Conservation (phyloP, 2,797 vertebrate genomes). For the Tangara arthus region DNA sequence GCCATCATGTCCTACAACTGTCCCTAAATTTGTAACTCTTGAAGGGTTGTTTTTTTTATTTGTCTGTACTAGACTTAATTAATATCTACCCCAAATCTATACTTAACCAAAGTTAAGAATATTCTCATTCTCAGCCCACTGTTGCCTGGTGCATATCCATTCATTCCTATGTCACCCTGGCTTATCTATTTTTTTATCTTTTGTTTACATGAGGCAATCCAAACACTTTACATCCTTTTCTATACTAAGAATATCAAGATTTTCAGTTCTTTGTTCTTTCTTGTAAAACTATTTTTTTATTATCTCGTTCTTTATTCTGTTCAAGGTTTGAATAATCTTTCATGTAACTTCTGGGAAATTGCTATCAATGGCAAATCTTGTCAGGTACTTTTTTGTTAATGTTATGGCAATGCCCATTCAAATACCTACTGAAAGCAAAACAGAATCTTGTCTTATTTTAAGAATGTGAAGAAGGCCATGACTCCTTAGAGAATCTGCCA, state of each 20-base stretch:
- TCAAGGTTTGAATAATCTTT: neutral
- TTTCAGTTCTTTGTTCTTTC: neutral
- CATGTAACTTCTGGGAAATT: neutral
- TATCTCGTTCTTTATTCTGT: neutral
- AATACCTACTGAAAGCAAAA: neutral
- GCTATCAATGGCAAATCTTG: neutral
- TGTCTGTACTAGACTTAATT: neutral
- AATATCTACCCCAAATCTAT: neutral
- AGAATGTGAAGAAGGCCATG: neutral
- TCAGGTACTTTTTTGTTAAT: neutral
- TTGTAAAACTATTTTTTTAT: neutral
- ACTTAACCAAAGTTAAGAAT: neutral
- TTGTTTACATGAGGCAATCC: neutral
- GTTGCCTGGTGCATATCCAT: neutral
- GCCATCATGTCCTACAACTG: fast-evolving
- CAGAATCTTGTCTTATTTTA: neutral
- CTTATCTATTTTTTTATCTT: neutral
- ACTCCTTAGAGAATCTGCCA: neutral
- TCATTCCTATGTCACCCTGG: neutral
- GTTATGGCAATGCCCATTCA: neutral
- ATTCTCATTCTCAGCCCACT: neutral
- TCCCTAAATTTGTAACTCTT: neutral
- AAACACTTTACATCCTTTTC: neutral
- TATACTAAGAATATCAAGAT: neutral
- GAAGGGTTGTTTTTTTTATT: neutral